phyloP scores from a whole-genome alignment of 92 coral and sea anemone species.

The Porites cylindrica region DNA sequence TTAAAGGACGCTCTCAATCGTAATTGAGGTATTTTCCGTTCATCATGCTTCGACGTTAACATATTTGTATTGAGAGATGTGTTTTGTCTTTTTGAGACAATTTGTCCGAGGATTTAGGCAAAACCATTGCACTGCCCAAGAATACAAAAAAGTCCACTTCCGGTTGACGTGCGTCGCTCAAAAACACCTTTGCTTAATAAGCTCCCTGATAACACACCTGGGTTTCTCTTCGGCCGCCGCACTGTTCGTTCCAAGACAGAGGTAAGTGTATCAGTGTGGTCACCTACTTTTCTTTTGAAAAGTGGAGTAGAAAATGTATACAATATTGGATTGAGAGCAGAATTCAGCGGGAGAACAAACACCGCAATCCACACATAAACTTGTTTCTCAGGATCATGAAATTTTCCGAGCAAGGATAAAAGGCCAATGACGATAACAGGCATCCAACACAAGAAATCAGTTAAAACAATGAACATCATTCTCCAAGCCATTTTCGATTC shows the following conservation, averaged over 20 bases:
- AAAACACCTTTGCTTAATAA: no score
- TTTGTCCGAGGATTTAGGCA: no score
- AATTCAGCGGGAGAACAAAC: slow-evolving; percentile 91
- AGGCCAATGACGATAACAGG: slow-evolving; percentile 91
- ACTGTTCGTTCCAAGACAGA: neutral
- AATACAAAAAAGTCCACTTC: no score
- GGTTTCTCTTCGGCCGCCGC: neutral
- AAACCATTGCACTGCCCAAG: no score
- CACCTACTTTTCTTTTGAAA: slow-evolving; percentile 29
- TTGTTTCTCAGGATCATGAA: slow-evolving; percentile 82
- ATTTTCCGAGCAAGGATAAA: slow-evolving; percentile 70
- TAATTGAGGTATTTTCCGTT: no score
- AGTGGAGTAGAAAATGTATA: slow-evolving; percentile 85
- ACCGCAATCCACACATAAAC: slow-evolving; percentile 95
- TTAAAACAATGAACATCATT: slow-evolving; percentile 79
- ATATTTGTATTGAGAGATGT: no score
- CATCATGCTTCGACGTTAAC: no score
- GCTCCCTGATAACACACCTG: slow-evolving; percentile 20
- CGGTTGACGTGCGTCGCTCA: no score
- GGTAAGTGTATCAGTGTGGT: neutral
- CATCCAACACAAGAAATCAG: slow-evolving; percentile 95
- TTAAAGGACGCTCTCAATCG: no score
- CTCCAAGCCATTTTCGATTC: slow-evolving; percentile 83
- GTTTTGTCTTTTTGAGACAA: no score
- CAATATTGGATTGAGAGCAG: slow-evolving; percentile 84